Evolutionary conservation across 2,797 vertebrate species (phyloP).

Genomic region (Bradypodion pumilum): DNA sequence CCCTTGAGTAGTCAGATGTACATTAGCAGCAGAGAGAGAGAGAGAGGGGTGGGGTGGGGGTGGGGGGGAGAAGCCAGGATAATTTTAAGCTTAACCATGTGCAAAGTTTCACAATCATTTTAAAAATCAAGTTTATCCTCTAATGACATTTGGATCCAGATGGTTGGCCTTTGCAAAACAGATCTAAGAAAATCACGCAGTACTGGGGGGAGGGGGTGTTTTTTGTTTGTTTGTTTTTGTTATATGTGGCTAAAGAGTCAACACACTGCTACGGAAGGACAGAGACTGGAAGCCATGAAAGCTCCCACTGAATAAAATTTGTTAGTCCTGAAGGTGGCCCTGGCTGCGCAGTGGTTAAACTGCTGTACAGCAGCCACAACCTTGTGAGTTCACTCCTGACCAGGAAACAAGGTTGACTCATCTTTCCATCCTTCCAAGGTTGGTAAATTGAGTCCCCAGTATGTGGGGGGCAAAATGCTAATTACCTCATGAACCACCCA

Average conservation of each 20-base stretch:
- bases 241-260: background rate
- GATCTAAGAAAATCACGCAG: conserved; percentile 8
- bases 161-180: conserved; percentile 33
- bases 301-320: background rate
- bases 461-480: too few species aligned
- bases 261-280: background rate
- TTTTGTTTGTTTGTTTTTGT: background rate
- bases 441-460: too few species aligned
- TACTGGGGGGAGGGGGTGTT: background rate
- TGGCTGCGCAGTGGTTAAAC: too few species aligned
- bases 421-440: too few species aligned
- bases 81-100: conserved; percentile 71
- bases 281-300: background rate
- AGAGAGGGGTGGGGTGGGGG: conserved; percentile 31
- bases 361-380: too few species aligned
- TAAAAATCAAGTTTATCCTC: conserved; percentile 65
- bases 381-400: too few species aligned
- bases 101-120: conserved; percentile 54
- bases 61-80: conserved; percentile 54
- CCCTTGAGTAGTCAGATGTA: conserved; percentile 73
- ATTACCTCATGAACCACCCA: too few species aligned
- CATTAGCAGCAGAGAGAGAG: conserved; percentile 58
- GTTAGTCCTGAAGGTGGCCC: too few species aligned
- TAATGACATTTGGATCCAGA: conserved; percentile 64
- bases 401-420: too few species aligned